Evolutionary conservation across 1,140 invertebrate species (phyloP), one percentile per base, ranked within the genome.

Genomic region (Ericerus pela): DNA sequence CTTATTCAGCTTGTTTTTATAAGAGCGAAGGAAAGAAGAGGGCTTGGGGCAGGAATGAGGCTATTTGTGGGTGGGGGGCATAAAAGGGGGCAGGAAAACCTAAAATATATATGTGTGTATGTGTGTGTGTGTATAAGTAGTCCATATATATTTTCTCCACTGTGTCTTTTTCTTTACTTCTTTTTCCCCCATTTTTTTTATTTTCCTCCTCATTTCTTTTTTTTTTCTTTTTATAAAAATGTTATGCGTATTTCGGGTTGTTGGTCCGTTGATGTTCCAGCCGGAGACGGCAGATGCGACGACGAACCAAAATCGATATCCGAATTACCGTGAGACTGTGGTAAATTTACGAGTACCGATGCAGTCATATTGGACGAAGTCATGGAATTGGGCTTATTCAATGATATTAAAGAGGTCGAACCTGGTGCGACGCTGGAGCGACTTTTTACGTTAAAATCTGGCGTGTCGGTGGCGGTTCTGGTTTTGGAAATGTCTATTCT

Each of bases 321-420:
- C 22, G 65, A 67, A 57, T 64, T 65, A 10, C 65, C 63, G 47
- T 67, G 66, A 12, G 66, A 67, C 11, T 63, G 57, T 22, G 66
- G 66, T 37, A 68, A 57, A 55, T 68, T 68, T 24, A 68, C 66
- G 6, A 68, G 63, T 3, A 68, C 66, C 18, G 63, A 65, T 16
- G 65, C 65, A n/a, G 65, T 67, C 59, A 66, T 65, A 29, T 65
- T 67, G 58, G 65, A 66, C 29, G 65, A 67, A 16, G 65, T 66
- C 16, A 64, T 65, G 16, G 65, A 67, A 55, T 68, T 66, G 41
- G 66, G 64, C 55, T 67, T 66, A 11, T 61, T 61, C 18, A 65
- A 37, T 18, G 64, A 64, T 38, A 52, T 41, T 29, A 54, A 28
- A 28, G 56, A 53, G 4, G 33, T 41, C 30, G 56, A 57, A 2